Evolutionary conservation across 2,888 invertebrate genomes (phyloP).

Genomic region (Thymelicus lineola): DNA sequence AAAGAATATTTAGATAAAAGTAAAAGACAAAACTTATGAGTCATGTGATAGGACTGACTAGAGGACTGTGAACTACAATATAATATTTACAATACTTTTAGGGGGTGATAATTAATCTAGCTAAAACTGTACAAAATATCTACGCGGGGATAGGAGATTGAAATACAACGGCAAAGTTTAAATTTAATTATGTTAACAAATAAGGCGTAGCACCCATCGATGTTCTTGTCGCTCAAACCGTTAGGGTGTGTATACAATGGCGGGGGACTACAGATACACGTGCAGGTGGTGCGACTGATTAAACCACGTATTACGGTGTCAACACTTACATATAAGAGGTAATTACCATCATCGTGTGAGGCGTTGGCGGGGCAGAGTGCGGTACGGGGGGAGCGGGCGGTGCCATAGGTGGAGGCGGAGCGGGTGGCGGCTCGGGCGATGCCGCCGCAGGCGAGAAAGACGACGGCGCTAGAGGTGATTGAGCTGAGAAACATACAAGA

Average conservation of each 20-base stretch:
- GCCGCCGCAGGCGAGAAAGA: constrained; percentile 84
- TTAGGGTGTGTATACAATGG: constrained; percentile 35
- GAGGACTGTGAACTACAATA: constrained; percentile 25
- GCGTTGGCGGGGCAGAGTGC: constrained; percentile 67
- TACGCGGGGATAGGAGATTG: constrained; percentile 24
- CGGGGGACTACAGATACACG: constrained; percentile 49
- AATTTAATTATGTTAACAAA: constrained; percentile 1
- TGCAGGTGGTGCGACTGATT: constrained; percentile 79
- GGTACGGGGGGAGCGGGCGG: constrained; percentile 68
- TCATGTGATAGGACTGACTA: constrained; percentile 29
- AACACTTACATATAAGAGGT: constrained; percentile 85
- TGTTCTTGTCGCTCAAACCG: constrained; percentile 20
- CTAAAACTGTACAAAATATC: constrained; percentile 23
- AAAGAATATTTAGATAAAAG: constrained; percentile 7
- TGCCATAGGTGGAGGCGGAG: constrained; percentile 81
- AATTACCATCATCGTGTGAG: constrained; percentile 86
- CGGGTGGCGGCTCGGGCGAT: constrained; percentile 86
- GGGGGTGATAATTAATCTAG: constrained; percentile 18
- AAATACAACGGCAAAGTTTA: constrained; percentile 18
- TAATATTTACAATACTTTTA: constrained; percentile 11
- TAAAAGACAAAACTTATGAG: constrained; percentile 22
- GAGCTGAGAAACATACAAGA: constrained; percentile 60
- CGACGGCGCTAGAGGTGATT: constrained; percentile 86
- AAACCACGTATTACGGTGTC: constrained; percentile 84
- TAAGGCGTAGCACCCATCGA: constrained; percentile 12